These are phyloP conservation scores for Rotaria magnacalcarata DNA, from an alignment of 2,888 invertebrate species.

Conservation along the genomic window DNA sequence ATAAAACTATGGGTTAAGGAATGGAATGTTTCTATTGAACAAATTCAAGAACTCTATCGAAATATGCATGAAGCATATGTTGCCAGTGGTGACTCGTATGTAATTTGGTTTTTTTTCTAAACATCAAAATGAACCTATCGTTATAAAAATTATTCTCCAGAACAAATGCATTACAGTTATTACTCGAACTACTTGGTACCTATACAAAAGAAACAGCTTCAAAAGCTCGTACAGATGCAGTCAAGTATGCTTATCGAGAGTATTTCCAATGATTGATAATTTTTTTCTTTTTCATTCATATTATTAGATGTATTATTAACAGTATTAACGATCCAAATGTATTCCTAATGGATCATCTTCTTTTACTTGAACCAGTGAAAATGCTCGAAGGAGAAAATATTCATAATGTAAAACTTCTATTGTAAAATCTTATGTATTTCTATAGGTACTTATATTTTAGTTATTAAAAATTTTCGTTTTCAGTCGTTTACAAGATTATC, in stretches of 20 bases:
- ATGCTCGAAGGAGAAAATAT: constrained; percentile 89
- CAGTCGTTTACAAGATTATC: constrained; percentile 83
- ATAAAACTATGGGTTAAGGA: constrained; percentile 7
- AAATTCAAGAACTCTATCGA: constrained; percentile 44
- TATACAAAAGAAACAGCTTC: constrained; percentile 45
- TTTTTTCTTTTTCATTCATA: not conserved
- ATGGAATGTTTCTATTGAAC: constrained; percentile 34
- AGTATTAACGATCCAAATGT: constrained; percentile 74
- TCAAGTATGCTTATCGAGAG: constrained; percentile 21
- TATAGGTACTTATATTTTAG: constrained; percentile 50
- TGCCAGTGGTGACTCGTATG: not conserved
- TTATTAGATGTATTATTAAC: constrained; percentile 42
- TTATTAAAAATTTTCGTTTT: constrained; percentile 87
- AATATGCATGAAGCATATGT: constrained; percentile 39
- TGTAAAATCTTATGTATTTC: not conserved
- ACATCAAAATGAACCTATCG: not conserved
- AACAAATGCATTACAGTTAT: constrained; percentile 37
- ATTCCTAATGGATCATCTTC: constrained; percentile 85
- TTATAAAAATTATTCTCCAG: not conserved
- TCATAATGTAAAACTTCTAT: constrained; percentile 67
- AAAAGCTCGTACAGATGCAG: constrained; percentile 45
- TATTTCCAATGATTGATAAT: no score
- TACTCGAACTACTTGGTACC: constrained; percentile 40
- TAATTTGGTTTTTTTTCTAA: not conserved
- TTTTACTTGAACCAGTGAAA: constrained; percentile 85